These are phyloP conservation scores for Aphelocoma coerulescens DNA, from an alignment of 2,113 vertebrate species.

Conservation along the genomic window DNA sequence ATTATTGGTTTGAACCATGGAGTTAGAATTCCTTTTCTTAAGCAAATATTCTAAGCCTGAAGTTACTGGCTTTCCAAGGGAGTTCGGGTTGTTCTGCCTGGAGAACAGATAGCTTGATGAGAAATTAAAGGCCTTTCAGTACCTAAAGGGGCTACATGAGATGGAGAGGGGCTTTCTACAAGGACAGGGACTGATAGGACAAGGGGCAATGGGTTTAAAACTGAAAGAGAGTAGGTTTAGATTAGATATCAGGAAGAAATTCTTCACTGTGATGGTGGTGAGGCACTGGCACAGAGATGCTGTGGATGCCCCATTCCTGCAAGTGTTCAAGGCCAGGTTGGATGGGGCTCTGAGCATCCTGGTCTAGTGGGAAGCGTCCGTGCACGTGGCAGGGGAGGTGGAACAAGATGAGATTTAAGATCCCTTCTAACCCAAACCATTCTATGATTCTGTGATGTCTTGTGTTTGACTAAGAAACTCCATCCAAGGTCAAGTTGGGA, in stretches of 20 bases:
- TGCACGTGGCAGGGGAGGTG: neutral
- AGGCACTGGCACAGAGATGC: neutral
- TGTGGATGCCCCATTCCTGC: neutral
- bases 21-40: neutral
- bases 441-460: neutral
- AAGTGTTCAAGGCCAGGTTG: rapidly evolving
- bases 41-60: neutral
- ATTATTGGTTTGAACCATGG: neutral
- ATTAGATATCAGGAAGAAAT: neutral
- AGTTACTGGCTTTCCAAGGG: neutral
- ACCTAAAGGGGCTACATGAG: neutral
- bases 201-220: neutral
- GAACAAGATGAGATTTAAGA: neutral
- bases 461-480: neutral
- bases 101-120: neutral
- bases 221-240: neutral
- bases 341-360: neutral
- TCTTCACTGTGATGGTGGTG: rapidly evolving
- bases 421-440: neutral
- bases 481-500: neutral
- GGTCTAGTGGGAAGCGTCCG: neutral
- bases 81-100: neutral
- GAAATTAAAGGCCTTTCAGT: neutral
- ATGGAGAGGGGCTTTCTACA: neutral
- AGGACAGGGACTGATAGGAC: neutral